Percentiles rank a stretch among this genome's conserved stretches.
These are phyloP conservation scores for Podilymbus podiceps DNA, from an alignment of 2,113 vertebrate genomes.

Conservation along the genomic window DNA sequence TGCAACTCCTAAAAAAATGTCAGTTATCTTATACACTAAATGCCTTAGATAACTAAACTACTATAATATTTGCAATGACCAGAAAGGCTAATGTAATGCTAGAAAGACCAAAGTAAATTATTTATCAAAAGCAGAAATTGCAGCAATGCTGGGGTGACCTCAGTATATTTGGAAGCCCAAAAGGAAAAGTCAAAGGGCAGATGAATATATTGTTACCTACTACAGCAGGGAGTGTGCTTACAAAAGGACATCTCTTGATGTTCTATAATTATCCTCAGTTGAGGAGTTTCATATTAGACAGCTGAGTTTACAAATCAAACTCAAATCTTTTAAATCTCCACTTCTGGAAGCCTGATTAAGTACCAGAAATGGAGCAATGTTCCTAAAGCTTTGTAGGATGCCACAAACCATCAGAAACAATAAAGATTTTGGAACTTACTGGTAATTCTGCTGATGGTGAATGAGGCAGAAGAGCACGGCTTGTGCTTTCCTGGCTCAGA, in stretches of 20 bases:
- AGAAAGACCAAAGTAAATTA: neutral
- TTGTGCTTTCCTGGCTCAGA: slow-evolving; percentile 23
- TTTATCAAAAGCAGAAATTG: neutral
- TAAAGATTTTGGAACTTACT: slow-evolving; percentile 32
- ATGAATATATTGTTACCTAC: neutral
- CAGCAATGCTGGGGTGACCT: neutral
- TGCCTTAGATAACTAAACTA: neutral
- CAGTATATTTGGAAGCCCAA: neutral
- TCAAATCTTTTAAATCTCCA: neutral
- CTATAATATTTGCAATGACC: neutral
- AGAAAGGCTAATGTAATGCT: neutral
- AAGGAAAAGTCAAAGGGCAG: neutral
- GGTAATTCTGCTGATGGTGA: neutral
- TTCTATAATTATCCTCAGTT: neutral
- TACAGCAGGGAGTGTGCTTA: neutral
- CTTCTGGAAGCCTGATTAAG: neutral
- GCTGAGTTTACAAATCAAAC: neutral
- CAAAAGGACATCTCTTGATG: neutral
- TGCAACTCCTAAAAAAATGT: neutral
- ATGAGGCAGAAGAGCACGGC: neutral
- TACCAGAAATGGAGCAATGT: neutral
- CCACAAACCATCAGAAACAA: neutral
- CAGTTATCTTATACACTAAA: neutral
- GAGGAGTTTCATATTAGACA: neutral
- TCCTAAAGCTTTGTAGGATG: neutral